A percentile compares a stretch with the other conserved stretches of the same genome.
Evolutionary conservation across 2,113 vertebrate genomes (phyloP).

Genomic region (Alaudala cheleensis): DNA sequence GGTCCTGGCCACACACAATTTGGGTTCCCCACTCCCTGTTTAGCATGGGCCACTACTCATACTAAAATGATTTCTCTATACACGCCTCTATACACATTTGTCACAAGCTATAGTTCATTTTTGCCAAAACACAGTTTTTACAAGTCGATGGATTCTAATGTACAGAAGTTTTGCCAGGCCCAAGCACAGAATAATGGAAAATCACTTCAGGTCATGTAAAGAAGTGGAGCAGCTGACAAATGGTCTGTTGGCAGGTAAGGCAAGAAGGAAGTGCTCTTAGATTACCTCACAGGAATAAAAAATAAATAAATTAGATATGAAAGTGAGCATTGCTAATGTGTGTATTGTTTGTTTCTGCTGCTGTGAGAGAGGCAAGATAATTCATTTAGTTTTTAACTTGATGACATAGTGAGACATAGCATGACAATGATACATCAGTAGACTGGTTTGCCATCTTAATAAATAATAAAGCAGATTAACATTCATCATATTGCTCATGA

Average conservation of each 20-base stretch:
- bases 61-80: background rate
- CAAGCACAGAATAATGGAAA: background rate
- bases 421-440: conserved; percentile 4
- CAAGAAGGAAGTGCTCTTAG: background rate
- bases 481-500: conserved; percentile 25
- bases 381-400: conserved; percentile 16
- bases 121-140: background rate
- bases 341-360: background rate
- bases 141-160: background rate
- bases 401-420: background rate
- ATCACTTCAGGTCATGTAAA: background rate
- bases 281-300: background rate
- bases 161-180: background rate
- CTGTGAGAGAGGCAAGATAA: background rate
- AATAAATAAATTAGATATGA: background rate
- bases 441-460: background rate
- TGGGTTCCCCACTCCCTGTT: background rate
- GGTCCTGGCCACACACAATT: background rate
- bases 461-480: conserved; percentile 20
- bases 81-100: background rate
- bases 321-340: background rate
- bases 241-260: background rate
- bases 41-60: background rate
- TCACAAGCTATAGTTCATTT: background rate
- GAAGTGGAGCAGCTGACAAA: background rate